Base-by-base conservation (phyloP, 2,113 vertebrate genomes). In the Semnornis frantzii region DNA sequence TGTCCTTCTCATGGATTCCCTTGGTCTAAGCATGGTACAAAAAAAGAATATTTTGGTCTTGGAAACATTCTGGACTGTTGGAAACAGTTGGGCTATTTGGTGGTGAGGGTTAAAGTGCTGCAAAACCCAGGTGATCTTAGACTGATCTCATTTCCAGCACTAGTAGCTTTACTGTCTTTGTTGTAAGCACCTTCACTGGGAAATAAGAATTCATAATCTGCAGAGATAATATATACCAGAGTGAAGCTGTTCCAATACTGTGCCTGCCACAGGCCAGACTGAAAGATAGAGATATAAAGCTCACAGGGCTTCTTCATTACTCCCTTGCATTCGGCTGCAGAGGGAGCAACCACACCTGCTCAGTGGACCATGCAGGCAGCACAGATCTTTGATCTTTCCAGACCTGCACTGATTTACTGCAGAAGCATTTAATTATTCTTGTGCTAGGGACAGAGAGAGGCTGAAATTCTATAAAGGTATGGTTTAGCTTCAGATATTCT, bases 131-230 rank as follows among this genome's bases (percentile, higher is more conserved):
- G 6, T 12, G 25, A 39, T 71, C 28, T 86, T 68, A 4, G 6
- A 50, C 77, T 3, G 1, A 37, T 62, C 33, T 92, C 10, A 17
- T 78, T 88, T 90, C 73, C 52, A 86, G 57, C 58, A 65, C 59
- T 33, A 55, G 46, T 25, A 34, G 78, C 93, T 96, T 92, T 95
- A 93, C 72, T 87, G 63, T 89, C 85, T 91, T 80, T 87, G 70
- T 70, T 91, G 6, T 63, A 89, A 80, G 91, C 65, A 65, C 77
- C 58, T 94, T 95, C 82, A 87, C 54, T 63, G 63, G 39, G 76
- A 91, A 94, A 85, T 92, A 85, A 90, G 92, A 72, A 94, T 88
- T 96, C 78, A 93, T 89, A 62, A 85, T 74, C 92, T 88, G 34
- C 83, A 80, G 85, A 90, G 87, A 62, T 94, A 85, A 78, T 93